Evolutionary conservation across 2,888 invertebrate species (phyloP), one percentile per base, ranked within the genome.

Genomic region (Orthosia gothica): DNA sequence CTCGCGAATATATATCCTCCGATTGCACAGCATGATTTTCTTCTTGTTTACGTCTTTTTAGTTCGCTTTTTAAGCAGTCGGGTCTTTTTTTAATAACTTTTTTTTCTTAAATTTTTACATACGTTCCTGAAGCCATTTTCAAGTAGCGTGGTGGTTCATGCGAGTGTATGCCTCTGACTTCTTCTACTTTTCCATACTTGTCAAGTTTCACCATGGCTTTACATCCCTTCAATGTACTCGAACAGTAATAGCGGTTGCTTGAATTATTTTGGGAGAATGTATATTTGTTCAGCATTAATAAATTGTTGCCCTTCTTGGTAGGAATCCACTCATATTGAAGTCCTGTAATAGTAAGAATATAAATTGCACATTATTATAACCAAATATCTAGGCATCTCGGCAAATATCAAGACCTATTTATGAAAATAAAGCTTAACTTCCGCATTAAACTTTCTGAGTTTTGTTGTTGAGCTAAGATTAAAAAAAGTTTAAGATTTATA

Each of bases 261-360:
- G 40, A 45, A 61, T 61, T 40, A 12, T 61, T n/a, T 61, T 61
- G 59, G 7, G 45, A n/a, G 45, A 45, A 61, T 9, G 59, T 61
- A 15, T 45, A 75, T 2, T 49, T 54, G 40, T 74, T 74, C 52
- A 74, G 18, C 68, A 76, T 58, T 23, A 74, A 16, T 52, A 74
- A 59, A 59, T 67, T 45, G 32, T 23, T 74, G 23, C 68, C 74
- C 23, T 58, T 67, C n/a, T 13, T 9, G 5, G 67, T 76, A 15
- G 76, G 50, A 26, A 76, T 74, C 74, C 74, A 74, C 2, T 32
- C 58, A 47, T 52, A 76, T 32, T 47, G 18, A 11, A 32, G 45
- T 0, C 15, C 68, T 74, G 57, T 18, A 52, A 58, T n/a, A 32
- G n/a, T 5, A 32, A 58, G 13, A 20, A 57, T 13, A 40, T 9